A percentile compares a stretch with the other conserved stretches of the same genome.
Conservation (phyloP, 1,140 invertebrate genomes). For the Eulimnadia texana region DNA sequence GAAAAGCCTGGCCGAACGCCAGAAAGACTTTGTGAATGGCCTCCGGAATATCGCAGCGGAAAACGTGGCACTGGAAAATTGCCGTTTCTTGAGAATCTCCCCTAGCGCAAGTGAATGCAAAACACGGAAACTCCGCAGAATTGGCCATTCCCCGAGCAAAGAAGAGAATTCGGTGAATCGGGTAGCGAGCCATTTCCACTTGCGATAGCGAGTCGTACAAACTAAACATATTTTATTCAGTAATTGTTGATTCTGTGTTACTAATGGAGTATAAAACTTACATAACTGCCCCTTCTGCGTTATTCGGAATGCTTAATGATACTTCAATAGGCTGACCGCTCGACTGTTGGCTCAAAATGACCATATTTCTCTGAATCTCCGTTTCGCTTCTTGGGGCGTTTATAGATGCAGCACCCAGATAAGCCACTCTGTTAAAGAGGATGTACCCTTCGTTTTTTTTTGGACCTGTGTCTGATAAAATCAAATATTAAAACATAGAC, state of each 20-base stretch:
- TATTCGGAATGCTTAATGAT: conserved; percentile 74
- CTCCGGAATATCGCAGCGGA: conserved; percentile 90
- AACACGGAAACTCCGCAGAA: conserved; percentile 71
- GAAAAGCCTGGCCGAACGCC: conserved; percentile 84
- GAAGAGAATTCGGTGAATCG: conserved; percentile 85
- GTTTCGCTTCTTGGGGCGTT: conserved; percentile 82
- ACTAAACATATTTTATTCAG: conserved; percentile 32
- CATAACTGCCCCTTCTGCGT: conserved; percentile 52
- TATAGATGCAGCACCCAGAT: conserved; percentile 82
- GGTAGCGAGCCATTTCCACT: conserved; percentile 72
- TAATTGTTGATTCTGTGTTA: not conserved
- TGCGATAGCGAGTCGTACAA: conserved; percentile 71
- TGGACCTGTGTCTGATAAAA: not conserved
- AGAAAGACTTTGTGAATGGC: conserved; percentile 63
- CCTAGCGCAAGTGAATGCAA: conserved; percentile 94
- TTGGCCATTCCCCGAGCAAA: conserved; percentile 81
- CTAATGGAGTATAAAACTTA: conserved; percentile 24
- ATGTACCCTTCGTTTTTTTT: conserved; percentile 15
- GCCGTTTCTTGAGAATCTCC: conserved; percentile 67
- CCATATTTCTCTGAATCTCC: conserved; percentile 93
- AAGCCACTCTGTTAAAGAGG: conserved; percentile 82
- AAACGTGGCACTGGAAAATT: conserved; percentile 93
- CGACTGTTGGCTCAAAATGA: conserved; percentile 60
- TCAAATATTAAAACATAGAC: not conserved
- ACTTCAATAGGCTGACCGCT: conserved; percentile 55